Evolutionary conservation across 2,113 vertebrate genomes (phyloP).

Genomic region (Potamarius usumacintae): DNA sequence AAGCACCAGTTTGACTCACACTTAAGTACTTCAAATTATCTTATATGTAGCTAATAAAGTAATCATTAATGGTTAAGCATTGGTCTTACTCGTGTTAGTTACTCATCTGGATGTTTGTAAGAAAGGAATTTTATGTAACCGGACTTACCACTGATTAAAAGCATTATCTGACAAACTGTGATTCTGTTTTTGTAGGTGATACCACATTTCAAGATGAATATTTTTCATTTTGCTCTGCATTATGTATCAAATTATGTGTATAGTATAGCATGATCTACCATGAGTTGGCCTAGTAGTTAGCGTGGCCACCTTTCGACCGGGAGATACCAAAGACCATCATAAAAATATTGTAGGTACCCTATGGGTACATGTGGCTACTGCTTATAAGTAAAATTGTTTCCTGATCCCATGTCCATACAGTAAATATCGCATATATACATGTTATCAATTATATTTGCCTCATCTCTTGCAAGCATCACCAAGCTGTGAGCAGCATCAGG

Average conservation of each 20-base stretch:
- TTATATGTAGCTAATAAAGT: not conserved
- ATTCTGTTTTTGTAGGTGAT: not conserved
- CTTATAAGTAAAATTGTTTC: too few relatives aligned
- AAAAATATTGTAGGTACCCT: too few relatives aligned
- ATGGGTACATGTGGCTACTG: too few relatives aligned
- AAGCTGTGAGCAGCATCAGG: too few relatives aligned
- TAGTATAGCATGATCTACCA: too few relatives aligned
- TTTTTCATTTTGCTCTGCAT: not conserved
- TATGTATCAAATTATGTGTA: not conserved
- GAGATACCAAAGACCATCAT: too few relatives aligned
- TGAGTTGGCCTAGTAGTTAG: too few relatives aligned
- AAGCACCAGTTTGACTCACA: not conserved
- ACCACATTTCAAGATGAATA: not conserved
- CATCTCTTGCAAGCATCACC: too few relatives aligned
- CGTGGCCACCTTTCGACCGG: too few relatives aligned
- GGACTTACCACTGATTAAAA: not conserved
- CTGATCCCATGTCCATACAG: too few relatives aligned
- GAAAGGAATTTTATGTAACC: not conserved
- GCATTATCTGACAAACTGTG: not conserved
- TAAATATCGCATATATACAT: too few relatives aligned
- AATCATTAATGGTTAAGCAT: not conserved
- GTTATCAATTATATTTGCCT: too few relatives aligned
- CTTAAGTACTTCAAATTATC: not conserved
- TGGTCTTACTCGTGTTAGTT: not conserved
- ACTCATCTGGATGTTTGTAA: not conserved